Evolutionary conservation across 1,140 invertebrate species (phyloP), one percentile per base, ranked within the genome.

Genomic region (Brachionus paranguensis): DNA sequence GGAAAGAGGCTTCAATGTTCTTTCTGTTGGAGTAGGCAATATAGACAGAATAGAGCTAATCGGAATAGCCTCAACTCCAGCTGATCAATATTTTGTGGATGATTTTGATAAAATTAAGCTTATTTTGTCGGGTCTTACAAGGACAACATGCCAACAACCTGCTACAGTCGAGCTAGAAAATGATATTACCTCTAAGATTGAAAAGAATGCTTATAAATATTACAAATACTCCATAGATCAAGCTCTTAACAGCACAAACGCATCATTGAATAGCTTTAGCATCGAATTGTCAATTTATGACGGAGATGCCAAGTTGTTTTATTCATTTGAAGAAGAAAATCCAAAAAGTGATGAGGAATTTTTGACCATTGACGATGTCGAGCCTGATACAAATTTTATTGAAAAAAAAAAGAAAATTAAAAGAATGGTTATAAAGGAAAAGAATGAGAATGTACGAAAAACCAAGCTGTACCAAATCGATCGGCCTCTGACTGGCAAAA

Each of bases 81-180:
- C 72, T 27, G 72, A 76, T 50, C 72, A 76, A 33, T 76, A 50
- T 50, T 50, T 76, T 50, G 72, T 76, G 11, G 47, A 47, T 50
- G 72, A 76, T 50, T 76, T 76, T 27, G 45, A 76, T 12, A 47
- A 76, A 14, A 76, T 76, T 76, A 27, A 50, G 47, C 11, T 76
- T 14, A 76, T 76, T 50, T 27, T 76, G 10, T 14, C 20, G 6
- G 72, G 72, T 27, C 7, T 76, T 12, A 14, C 72, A 27, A 24
- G 72, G 50, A 76, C 41, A 50, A 76, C 43, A 14, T 76, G 72
- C 53, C 72, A 76, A 76, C 72, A 76, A 50, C 72, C 72, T 6
- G 72, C 72, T 5, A 45, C 41, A 10, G 29, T 76, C 14, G 14
- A 27, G 50, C 12, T 14, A 8, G 72, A 76, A 76, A 53, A 20